Evolutionary conservation across 2,888 invertebrate species (phyloP).

Genomic region (Tetragonisca angustula): DNA sequence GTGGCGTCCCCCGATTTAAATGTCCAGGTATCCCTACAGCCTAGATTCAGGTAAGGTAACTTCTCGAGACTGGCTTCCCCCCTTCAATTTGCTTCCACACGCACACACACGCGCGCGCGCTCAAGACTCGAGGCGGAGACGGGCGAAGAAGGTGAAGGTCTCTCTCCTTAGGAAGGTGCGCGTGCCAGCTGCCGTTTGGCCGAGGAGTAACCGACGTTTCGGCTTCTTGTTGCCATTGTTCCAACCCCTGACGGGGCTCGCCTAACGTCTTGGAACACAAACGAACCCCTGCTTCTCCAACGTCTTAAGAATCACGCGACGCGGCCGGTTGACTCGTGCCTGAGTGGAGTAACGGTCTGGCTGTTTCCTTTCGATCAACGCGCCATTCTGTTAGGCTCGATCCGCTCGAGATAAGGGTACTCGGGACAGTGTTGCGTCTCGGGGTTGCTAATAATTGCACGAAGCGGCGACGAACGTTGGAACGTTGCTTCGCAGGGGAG

Average conservation of each 20-base stretch:
- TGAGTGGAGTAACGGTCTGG: conserved; percentile 73
- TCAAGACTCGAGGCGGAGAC: conserved; percentile 59
- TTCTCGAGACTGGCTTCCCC: conserved; percentile 70
- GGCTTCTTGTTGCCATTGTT: conserved; percentile 81
- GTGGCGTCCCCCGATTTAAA: conserved; percentile 81
- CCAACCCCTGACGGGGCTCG: conserved; percentile 67
- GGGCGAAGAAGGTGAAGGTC: conserved; percentile 59
- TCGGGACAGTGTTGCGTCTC: conserved; percentile 23
- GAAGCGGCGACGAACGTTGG: background rate
- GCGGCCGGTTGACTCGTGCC: conserved; percentile 65
- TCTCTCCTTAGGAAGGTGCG: conserved; percentile 76
- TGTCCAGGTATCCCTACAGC: conserved; percentile 78
- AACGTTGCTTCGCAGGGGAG: background rate
- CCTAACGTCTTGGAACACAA: conserved; percentile 78
- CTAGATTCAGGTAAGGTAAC: conserved; percentile 72
- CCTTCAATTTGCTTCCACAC: conserved; percentile 23
- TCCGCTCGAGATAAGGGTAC: conserved; percentile 27
- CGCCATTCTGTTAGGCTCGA: conserved; percentile 5
- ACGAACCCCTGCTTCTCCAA: conserved; percentile 66
- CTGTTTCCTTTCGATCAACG: conserved; percentile 28
- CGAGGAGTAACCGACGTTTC: conserved; percentile 84
- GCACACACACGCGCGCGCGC: background rate
- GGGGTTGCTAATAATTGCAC: conserved; percentile 28
- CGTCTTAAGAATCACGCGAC: conserved; percentile 77
- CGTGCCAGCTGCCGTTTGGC: conserved; percentile 83